These are phyloP conservation scores for Drosophila prosaltans DNA, from an alignment of 1,140 invertebrate genomes.

Conservation along the genomic window DNA sequence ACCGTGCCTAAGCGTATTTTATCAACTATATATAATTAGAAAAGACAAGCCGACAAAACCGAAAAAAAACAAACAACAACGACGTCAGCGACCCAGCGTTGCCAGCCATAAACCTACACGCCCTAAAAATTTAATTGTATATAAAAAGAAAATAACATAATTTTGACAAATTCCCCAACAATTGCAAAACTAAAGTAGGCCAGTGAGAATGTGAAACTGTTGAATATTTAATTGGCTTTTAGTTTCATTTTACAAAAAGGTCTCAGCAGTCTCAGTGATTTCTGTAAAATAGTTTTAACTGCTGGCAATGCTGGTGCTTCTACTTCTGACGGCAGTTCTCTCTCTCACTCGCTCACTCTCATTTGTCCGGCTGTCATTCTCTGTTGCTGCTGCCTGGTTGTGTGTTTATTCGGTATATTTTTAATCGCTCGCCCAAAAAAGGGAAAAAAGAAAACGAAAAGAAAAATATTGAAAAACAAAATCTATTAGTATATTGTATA, in stretches of 20 bases:
- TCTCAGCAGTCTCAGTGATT: background rate
- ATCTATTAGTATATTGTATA: constrained; percentile 71
- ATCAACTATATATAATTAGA: background rate
- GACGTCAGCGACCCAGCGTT: constrained; percentile 66
- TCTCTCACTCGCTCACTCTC: constrained; percentile 52
- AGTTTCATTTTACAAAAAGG: background rate
- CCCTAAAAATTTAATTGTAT: constrained; percentile 19
- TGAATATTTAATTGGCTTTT: background rate
- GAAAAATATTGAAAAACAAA: constrained; percentile 47
- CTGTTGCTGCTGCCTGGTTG: constrained; percentile 70
- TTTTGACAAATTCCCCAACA: background rate
- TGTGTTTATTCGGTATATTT: constrained; percentile 66
- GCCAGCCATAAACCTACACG: constrained; percentile 63
- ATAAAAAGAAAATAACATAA: background rate
- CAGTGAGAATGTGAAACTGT: background rate
- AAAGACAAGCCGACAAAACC: constrained; percentile 1
- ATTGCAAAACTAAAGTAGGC: background rate
- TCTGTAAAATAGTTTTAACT: background rate
- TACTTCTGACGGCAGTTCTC: constrained; percentile 30
- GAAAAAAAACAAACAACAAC: constrained; percentile 72
- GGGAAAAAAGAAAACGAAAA: constrained; percentile 38
- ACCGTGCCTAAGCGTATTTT: background rate
- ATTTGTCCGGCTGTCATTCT: constrained; percentile 63
- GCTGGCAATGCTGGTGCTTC: constrained; percentile 29
- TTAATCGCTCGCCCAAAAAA: constrained; percentile 65